phyloP scores from a whole-genome alignment of 2,797 vertebrate genomes.

The Coregonus sp. region DNA sequence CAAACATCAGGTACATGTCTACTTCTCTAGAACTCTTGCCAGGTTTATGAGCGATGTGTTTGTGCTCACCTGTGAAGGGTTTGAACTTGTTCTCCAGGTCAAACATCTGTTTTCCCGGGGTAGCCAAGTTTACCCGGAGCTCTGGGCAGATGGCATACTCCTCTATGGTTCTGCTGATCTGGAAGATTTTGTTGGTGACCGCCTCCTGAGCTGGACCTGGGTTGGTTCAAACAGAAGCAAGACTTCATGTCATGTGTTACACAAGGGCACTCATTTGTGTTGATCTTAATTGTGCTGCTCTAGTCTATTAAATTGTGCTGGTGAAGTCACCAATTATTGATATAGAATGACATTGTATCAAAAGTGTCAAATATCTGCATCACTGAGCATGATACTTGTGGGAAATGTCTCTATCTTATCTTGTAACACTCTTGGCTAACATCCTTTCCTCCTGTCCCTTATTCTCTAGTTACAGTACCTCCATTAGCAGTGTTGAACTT shows the following conservation, averaged over 20 bases:
- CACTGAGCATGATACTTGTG: neutral
- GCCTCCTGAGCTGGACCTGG: slow-evolving; percentile 89
- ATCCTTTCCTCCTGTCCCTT: slow-evolving; percentile 26
- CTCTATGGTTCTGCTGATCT: slow-evolving; percentile 92
- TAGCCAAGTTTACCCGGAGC: slow-evolving; percentile 86
- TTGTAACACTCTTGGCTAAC: slow-evolving; percentile 42
- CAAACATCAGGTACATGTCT: neutral
- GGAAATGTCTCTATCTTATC: slow-evolving; percentile 28
- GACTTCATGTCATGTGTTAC: neutral
- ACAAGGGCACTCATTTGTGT: neutral
- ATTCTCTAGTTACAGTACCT: slow-evolving; percentile 73
- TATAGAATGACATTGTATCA: neutral
- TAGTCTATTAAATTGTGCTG: too few species aligned
- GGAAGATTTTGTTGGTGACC: slow-evolving; percentile 91
- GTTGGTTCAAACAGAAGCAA: slow-evolving; percentile 2
- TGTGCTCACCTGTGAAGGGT: slow-evolving; percentile 88
- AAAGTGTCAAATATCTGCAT: neutral
- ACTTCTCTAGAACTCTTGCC: neutral
- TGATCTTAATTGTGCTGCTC: too few species aligned
- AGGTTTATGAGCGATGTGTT: neutral
- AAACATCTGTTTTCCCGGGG: slow-evolving; percentile 91
- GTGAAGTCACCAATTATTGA: too few species aligned
- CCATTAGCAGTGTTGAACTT: slow-evolving; percentile 93
- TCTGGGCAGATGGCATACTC: slow-evolving; percentile 95
- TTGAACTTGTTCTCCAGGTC: slow-evolving; percentile 97